Percentiles rank a stretch among this genome's conserved stretches.
phyloP scores from a whole-genome alignment of 1,140 invertebrate genomes.

The Pogonognathellus flavescens region DNA sequence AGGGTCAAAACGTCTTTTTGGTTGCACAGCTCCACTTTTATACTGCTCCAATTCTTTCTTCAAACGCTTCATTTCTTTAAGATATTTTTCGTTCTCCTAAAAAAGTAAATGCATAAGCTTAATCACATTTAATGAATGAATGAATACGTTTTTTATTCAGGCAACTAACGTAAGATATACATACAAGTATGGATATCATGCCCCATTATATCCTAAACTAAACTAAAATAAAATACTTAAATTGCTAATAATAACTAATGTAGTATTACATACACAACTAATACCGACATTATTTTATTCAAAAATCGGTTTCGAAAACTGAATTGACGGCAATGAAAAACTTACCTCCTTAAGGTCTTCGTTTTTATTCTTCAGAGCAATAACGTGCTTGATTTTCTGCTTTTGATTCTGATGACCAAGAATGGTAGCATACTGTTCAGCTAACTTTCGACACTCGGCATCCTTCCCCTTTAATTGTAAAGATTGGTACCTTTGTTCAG shows the following conservation, averaged over 20 bases:
- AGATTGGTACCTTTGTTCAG: constrained; percentile 70
- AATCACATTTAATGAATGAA: too few species aligned
- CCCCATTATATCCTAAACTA: too few species aligned
- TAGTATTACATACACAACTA: too few species aligned
- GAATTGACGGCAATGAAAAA: too few species aligned
- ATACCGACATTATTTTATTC: too few species aligned
- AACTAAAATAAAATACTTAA: not conserved
- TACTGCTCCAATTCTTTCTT: not conserved
- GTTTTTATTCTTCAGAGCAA: constrained; percentile 76
- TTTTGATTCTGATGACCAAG: constrained; percentile 79
- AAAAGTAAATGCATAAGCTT: not conserved
- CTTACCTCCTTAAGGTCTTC: constrained; percentile 53
- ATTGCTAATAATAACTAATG: too few species aligned
- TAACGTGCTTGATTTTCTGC: constrained; percentile 78
- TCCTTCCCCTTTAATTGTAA: constrained; percentile 68
- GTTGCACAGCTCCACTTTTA: not conserved
- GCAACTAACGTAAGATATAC: too few species aligned
- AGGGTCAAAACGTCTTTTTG: constrained; percentile 22
- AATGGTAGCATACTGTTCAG: constrained; percentile 75
- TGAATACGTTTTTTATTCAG: too few species aligned
- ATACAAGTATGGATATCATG: too few species aligned
- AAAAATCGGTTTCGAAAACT: too few species aligned
- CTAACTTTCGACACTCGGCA: constrained; percentile 73
- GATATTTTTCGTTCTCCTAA: not conserved
- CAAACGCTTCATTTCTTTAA: not conserved